Percentiles rank a stretch among this genome's conserved stretches.
These are phyloP conservation scores for Drosophila tani DNA, from an alignment of 1,140 invertebrate species.

Conservation along the genomic window DNA sequence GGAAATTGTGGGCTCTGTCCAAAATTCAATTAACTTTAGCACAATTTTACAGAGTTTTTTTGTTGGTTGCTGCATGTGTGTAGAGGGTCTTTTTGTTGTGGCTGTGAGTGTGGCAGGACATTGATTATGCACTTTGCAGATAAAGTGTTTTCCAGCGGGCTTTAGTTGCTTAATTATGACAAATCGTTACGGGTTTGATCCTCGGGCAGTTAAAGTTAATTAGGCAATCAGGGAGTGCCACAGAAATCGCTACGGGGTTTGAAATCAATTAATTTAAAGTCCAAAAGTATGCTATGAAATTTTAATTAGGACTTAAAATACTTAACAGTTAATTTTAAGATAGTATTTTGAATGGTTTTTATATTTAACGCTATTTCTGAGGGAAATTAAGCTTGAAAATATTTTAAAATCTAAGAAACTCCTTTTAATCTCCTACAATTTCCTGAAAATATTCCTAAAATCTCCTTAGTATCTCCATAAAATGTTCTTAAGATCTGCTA, in stretches of 20 bases:
- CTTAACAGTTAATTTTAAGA: accelerated
- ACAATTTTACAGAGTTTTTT: slow-evolving; percentile 42
- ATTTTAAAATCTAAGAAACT: neutral
- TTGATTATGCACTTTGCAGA: slow-evolving; percentile 38
- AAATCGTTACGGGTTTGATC: slow-evolving; percentile 1
- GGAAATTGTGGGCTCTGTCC: slow-evolving; percentile 24
- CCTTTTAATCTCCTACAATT: neutral
- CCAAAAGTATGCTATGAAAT: neutral
- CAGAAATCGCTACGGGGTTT: neutral
- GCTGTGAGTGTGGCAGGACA: slow-evolving; percentile 17
- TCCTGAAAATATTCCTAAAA: neutral
- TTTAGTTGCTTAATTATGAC: slow-evolving; percentile 11
- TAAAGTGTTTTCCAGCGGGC: slow-evolving; percentile 12
- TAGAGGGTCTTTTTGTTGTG: slow-evolving; percentile 7
- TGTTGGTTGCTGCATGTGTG: neutral
- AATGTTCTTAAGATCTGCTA: too few species aligned
- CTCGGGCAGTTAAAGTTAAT: neutral
- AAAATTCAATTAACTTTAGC: slow-evolving; percentile 70
- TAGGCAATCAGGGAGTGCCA: neutral
- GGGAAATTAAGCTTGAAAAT: too few species aligned
- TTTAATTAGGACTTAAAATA: too few species aligned
- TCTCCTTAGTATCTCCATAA: neutral
- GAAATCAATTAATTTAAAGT: neutral
- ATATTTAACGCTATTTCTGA: neutral
- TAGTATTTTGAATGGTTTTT: neutral